Evolutionary conservation across 2,113 vertebrate species (phyloP).

Genomic region (Petrocephalus zakoni): DNA sequence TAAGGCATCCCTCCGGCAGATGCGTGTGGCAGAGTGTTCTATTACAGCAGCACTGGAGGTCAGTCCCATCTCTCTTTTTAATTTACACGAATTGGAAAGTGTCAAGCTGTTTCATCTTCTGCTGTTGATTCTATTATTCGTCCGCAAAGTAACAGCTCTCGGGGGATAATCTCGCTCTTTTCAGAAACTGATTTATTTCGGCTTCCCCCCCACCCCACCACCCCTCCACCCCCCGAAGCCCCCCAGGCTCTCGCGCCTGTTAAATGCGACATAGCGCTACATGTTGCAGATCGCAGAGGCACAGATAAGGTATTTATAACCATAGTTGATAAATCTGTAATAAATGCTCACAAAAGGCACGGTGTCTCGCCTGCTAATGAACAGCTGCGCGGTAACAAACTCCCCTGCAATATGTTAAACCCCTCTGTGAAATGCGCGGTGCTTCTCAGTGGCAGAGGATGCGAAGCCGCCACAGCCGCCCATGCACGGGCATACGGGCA

Average conservation of each 20-base stretch:
- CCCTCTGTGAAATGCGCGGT: neutral
- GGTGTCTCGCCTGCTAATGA: neutral
- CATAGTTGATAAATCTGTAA: neutral
- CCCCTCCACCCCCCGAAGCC: neutral
- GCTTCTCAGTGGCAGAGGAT: neutral
- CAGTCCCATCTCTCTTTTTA: slow-evolving; percentile 39
- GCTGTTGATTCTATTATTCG: slow-evolving; percentile 45
- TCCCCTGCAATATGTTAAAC: neutral
- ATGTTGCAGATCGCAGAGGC: slow-evolving; percentile 16
- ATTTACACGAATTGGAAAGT: slow-evolving; percentile 53
- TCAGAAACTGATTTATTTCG: slow-evolving; percentile 57
- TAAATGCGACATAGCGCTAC: neutral
- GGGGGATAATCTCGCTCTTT: slow-evolving; percentile 49
- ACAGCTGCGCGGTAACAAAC: neutral
- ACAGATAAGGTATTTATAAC: neutral
- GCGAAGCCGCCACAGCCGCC: neutral
- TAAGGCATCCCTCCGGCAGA: neutral
- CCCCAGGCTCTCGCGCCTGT: neutral
- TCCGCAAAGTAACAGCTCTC: slow-evolving; percentile 54
- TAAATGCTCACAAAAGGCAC: neutral
- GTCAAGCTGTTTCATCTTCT: slow-evolving; percentile 40
- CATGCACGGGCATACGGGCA: neutral
- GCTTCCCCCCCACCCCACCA: too few species aligned
- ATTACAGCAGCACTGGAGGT: neutral
- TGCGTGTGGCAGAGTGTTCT: neutral